These are phyloP conservation scores for Macrosiphum euphorbiae DNA, from an alignment of 2,888 invertebrate species.

Conservation along the genomic window DNA sequence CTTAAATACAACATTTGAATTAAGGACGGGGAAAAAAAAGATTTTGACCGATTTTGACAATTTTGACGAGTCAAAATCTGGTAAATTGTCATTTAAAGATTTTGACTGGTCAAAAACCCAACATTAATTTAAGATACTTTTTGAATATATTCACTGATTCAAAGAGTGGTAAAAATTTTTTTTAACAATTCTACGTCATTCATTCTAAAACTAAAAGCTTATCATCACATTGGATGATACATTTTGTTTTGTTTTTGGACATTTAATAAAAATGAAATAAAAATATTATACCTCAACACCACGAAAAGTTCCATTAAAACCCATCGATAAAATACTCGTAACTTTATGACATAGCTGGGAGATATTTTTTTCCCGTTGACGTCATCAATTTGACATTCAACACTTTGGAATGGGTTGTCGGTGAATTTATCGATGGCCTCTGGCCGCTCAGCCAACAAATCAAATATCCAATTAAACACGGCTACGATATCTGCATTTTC, in stretches of 20 bases:
- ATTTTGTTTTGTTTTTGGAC: neutral
- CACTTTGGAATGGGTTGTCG: neutral
- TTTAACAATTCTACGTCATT: neutral
- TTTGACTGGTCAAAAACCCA: too few relatives aligned
- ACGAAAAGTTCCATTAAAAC: neutral
- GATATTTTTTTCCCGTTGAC: neutral
- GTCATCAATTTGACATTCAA: neutral
- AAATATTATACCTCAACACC: neutral
- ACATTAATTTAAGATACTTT: neutral
- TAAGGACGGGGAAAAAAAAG: too few relatives aligned
- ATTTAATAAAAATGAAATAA: neutral
- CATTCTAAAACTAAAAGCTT: neutral
- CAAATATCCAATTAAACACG: conserved; percentile 15
- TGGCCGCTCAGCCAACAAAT: neutral
- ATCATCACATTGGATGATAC: neutral
- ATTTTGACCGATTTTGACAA: too few relatives aligned
- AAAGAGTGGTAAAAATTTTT: neutral
- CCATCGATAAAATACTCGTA: conserved; percentile 29
- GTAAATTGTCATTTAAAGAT: too few relatives aligned
- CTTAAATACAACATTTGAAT: too few relatives aligned
- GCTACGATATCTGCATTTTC: neutral
- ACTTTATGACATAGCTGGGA: neutral
- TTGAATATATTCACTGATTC: neutral
- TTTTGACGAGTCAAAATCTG: too few relatives aligned
- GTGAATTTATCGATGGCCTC: neutral